Conservation (phyloP, 2,797 vertebrate species). For the Macrochelys suwanniensis region DNA sequence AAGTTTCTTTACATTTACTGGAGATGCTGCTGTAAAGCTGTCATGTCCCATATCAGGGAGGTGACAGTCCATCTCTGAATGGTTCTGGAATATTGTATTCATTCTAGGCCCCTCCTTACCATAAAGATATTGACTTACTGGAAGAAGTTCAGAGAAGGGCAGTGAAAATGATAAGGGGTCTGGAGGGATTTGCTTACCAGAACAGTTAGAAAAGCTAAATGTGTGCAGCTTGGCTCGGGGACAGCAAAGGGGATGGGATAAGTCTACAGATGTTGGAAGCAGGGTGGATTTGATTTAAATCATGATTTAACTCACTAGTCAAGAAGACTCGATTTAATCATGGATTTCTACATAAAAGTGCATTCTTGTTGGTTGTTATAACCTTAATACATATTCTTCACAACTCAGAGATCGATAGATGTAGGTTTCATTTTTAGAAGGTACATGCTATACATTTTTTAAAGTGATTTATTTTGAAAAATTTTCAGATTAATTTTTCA, state of each 20-base stretch:
- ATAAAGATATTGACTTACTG: not conserved
- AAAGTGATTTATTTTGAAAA: too few species aligned
- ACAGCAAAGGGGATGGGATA: not conserved
- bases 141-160: not conserved
- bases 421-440: too few species aligned
- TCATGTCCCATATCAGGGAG: not conserved
- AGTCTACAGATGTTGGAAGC: not conserved
- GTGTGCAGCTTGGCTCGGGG: not conserved
- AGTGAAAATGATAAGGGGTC: not conserved
- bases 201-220: not conserved
- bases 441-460: too few species aligned
- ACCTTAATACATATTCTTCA: too few species aligned
- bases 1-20: too few species aligned
- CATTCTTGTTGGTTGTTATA: too few species aligned
- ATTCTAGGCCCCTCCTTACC: rapidly evolving
- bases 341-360: too few species aligned
- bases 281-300: too few species aligned
- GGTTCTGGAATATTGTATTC: not conserved
- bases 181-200: not conserved
- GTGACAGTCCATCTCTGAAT: rapidly evolving
- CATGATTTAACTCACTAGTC: too few species aligned
- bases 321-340: too few species aligned
- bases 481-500: too few species aligned
- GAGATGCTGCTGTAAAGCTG: not conserved
- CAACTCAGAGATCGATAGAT: too few species aligned